Percentiles rank a stretch among this genome's conserved stretches.
Evolutionary conservation across 2,797 vertebrate species (phyloP).

Genomic region (Pangasius macronema): DNA sequence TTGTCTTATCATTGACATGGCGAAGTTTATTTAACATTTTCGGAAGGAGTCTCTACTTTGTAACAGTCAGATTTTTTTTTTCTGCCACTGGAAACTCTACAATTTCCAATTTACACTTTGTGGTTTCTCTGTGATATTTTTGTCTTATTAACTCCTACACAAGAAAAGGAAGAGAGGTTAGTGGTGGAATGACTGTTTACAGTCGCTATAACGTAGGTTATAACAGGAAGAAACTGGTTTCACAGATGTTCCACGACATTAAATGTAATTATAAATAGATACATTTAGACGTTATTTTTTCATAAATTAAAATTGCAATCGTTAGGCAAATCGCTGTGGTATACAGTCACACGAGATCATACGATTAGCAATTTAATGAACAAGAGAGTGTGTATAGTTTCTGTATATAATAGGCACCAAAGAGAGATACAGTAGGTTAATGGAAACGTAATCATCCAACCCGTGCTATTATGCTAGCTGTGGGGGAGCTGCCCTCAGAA

Average conservation of each 20-base stretch:
- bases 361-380: constrained; percentile 7
- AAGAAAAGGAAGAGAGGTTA: not conserved
- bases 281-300: not conserved
- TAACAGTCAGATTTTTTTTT: too few relatives aligned
- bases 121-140: not conserved
- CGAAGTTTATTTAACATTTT: not conserved
- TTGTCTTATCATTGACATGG: not conserved
- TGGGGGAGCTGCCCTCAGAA: not conserved
- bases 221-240: not conserved
- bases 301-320: not conserved
- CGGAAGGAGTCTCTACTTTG: too few relatives aligned
- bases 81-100: not conserved
- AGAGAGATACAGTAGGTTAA: not conserved
- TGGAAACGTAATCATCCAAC: not conserved
- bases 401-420: not conserved
- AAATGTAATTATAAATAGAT: not conserved
- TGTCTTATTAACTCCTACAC: not conserved
- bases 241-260: not conserved
- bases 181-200: not conserved
- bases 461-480: not conserved
- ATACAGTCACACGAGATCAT: not conserved
- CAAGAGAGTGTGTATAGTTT: not conserved
- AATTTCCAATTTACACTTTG: not conserved
- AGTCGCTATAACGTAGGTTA: not conserved
- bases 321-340: not conserved